phyloP scores from a whole-genome alignment of 2,888 invertebrate genomes.

The Teleiodes luculella region DNA sequence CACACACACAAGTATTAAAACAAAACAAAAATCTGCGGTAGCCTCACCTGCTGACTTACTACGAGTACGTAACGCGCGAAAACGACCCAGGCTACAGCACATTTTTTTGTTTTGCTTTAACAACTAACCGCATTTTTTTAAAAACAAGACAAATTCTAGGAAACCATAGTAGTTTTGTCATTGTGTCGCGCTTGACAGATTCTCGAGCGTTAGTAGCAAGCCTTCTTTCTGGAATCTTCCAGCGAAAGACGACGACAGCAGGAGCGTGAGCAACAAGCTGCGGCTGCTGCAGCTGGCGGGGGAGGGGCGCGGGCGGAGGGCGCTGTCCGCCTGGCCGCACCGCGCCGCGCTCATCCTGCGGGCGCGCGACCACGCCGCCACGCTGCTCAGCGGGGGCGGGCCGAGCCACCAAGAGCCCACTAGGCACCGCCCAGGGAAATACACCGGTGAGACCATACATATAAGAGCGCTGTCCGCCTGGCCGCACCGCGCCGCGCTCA shows the following conservation, averaged over 20 bases:
- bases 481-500: conserved; percentile 86
- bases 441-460: not conserved
- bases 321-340: conserved; percentile 88
- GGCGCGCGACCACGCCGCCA: conserved; percentile 88
- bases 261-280: conserved; percentile 83
- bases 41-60: too few species aligned
- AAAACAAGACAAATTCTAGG: too few species aligned
- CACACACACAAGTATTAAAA: too few species aligned
- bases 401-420: not conserved
- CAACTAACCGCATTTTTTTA: too few species aligned
- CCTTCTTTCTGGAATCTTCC: conserved; percentile 17
- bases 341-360: conserved; percentile 87
- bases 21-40: too few species aligned
- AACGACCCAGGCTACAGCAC: too few species aligned
- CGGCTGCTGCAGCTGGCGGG: conserved; percentile 86
- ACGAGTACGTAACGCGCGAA: too few species aligned
- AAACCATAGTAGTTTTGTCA: too few species aligned
- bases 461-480: conserved; percentile 74
- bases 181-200: too few species aligned
- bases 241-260: conserved; percentile 72
- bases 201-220: too few species aligned
- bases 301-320: conserved; percentile 86
- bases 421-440: not conserved
- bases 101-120: too few species aligned
- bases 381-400: conserved; percentile 84